Evolutionary conservation across 2,797 vertebrate genomes (phyloP), one percentile per base, ranked within the genome.

Genomic region (Hydrophis major): DNA sequence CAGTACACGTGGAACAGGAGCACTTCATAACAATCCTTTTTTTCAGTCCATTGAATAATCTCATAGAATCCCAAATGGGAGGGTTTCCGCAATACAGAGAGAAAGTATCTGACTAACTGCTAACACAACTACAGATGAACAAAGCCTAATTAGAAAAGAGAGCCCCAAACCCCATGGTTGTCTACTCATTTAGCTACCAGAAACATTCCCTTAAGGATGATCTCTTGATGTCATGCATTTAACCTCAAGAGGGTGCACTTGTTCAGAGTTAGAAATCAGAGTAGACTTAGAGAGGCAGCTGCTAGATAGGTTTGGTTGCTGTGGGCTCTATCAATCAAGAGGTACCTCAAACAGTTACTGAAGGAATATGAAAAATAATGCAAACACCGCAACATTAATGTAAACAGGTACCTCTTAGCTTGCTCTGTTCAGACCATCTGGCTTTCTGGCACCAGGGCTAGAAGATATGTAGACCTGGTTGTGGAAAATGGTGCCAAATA

Each of bases 211-310:
- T 20, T 28, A 14, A 8, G 28, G 78, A 28, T 42, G 28, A 53
- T 86, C 88, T 16, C 86, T 53, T 91, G 20, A 86, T 6, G 42
- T 56, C 57, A 89, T 32, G 56, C 4, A 86, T n/a, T 2, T 27
- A 42, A n/a, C 93, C 93, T 89, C 90, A 91, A 91, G 93, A 88
- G 93, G 93, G 93, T 59, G 27, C 32, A 89, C 87, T 66, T 4
- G 50, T 86, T 61, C 74, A 91, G 78, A 60, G 61, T 50, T 90
- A 50, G 55, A 87, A 57, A 87, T 60, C 6, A 12, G 14, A 83
- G 22, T 4, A 25, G 25, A 12, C 2, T 47, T 47, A 61, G n/a
- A 78, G n/a, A 60, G 7, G 59, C 53, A 4, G 28, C 66, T 37
- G 74, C 55, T 86, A 28, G 18, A 3, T 63, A 61, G 20, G 12